Evolutionary conservation across 2,888 invertebrate species (phyloP).

Genomic region (Graphium colonna): DNA sequence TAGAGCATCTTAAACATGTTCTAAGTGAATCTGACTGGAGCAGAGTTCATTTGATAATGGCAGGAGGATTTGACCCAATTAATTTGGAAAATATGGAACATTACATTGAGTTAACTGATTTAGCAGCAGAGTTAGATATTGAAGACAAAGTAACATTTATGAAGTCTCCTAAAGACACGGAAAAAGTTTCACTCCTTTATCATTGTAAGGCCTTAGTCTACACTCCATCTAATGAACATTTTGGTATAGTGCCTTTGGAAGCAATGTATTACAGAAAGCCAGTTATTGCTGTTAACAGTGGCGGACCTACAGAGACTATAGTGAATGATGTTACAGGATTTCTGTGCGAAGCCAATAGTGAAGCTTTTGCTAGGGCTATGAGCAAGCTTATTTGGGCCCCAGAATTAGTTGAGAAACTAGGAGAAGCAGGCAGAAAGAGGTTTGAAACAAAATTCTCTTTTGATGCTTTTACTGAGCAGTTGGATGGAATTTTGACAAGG

Average conservation of each 20-base stretch:
- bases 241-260: constrained; percentile 99
- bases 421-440: constrained; percentile 86
- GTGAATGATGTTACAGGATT: constrained; percentile 89
- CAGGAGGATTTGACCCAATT: constrained; percentile 96
- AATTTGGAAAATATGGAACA: constrained; percentile 93
- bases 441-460: constrained; percentile 92
- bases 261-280: constrained; percentile 97
- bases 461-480: constrained; percentile 85
- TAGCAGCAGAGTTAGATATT: constrained; percentile 83
- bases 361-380: constrained; percentile 90
- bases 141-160: constrained; percentile 89
- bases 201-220: constrained; percentile 91
- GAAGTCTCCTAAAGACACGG: constrained; percentile 91
- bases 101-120: constrained; percentile 85
- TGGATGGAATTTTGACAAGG: constrained; percentile 78
- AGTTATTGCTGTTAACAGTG: constrained; percentile 96
- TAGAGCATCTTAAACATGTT: constrained; percentile 82
- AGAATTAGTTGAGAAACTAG: constrained; percentile 83
- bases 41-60: constrained; percentile 91
- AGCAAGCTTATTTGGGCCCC: constrained; percentile 82
- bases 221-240: constrained; percentile 98
- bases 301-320: constrained; percentile 97
- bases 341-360: constrained; percentile 84
- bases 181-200: constrained; percentile 90
- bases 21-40: constrained; percentile 80